Base-by-base conservation (phyloP, 2,888 invertebrate species). In the Nematopogon swammerdamellus region DNA sequence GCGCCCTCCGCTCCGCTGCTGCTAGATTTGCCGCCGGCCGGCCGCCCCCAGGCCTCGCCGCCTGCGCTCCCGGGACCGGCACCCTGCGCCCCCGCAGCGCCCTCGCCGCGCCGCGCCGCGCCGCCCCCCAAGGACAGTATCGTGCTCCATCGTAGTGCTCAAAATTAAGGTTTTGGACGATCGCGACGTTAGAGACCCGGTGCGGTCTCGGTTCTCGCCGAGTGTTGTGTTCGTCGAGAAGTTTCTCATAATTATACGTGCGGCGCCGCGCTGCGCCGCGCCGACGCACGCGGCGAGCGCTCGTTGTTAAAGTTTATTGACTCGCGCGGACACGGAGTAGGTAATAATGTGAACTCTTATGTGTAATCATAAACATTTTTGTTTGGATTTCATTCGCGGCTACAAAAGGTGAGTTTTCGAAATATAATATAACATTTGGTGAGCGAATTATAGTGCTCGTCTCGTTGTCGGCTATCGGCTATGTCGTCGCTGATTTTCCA, bases 111-210 rank as follows among this genome's bases (percentile, higher is more conserved):
- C 59, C 55, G 63, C 62, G 60, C 54, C 54, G 52, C 17, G 58
- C 55, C 58, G 58, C 58, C 57, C 66, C 70, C 71, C 60, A 59
- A 60, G 59, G 50, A 58, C 55, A 17, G 17, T 36, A 57, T 60
- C 54, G 58, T 65, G 65, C 66, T 64, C 54, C 63, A 55, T 58
- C 63, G 8, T 8, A 25, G 45, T 45, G 19, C 18, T 45, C 17
- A 3, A 3, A 18, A 18, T 18, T 8, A 45, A 17, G 18, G 17
- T 25, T 25, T 25, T 10, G 25, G 25, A 25, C 25, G 25, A 25
- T 36, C 36, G 11, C 3, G 11, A 36, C 36, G 36, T 14, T 14
- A 14, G 36, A 36, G 36, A 14, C 8, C n/a, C 36, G 36, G 36
- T 14, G 11, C n/a, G n/a, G n/a, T 36, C 6, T 14, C 36, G 36